Evolutionary conservation across 2,113 vertebrate species (phyloP).

Genomic region (Tor tambroides): DNA sequence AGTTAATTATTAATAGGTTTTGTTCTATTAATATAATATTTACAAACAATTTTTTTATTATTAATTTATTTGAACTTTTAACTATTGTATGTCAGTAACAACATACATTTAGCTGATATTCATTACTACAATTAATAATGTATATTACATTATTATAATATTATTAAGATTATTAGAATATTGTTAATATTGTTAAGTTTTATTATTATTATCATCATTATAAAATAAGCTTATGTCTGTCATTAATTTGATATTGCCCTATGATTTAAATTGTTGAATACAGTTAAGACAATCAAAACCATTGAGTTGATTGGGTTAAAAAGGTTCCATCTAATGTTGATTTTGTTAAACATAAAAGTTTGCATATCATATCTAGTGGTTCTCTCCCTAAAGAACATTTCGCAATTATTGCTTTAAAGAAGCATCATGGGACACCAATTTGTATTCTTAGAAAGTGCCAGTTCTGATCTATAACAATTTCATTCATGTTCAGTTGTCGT

Average conservation of each 20-base stretch:
- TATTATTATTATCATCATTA: neutral
- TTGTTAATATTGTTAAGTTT: too few species aligned
- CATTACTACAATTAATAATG: neutral
- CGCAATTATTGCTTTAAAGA: neutral
- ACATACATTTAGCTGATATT: neutral
- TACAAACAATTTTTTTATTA: neutral
- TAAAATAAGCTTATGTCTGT: too few species aligned
- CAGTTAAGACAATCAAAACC: too few species aligned
- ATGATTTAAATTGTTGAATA: too few species aligned
- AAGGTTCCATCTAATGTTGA: neutral
- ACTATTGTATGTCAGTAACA: too few species aligned
- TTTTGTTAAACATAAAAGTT: neutral
- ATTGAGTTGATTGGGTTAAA: neutral
- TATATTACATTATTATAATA: neutral
- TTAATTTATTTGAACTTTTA: neutral
- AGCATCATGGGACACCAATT: too few species aligned
- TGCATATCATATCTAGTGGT: neutral
- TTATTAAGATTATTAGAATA: neutral
- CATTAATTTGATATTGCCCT: too few species aligned
- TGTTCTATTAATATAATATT: neutral
- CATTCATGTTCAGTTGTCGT: constrained; percentile 1
- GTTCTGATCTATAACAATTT: neutral
- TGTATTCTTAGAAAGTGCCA: neutral
- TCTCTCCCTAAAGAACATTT: neutral
- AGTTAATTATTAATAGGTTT: neutral